Evolutionary conservation across 2,113 vertebrate species (phyloP).

Genomic region (Rostratula benghalensis): DNA sequence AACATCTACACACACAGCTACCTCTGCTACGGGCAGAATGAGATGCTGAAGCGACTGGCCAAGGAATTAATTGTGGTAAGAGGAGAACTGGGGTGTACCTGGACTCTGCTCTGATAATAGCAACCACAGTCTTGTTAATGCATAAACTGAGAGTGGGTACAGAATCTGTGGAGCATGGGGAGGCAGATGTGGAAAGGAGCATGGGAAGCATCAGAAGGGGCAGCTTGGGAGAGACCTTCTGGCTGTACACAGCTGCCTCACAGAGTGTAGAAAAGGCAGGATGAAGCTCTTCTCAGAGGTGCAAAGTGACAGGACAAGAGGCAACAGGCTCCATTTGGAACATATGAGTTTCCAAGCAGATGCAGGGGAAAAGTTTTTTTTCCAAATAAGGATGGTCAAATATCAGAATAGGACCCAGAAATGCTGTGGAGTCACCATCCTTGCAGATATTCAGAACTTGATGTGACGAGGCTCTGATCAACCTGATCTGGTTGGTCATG

Average conservation of each 20-base stretch:
- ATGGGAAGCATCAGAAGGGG: background rate
- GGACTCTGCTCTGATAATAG: background rate
- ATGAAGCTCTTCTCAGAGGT: background rate
- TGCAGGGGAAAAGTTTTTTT: background rate
- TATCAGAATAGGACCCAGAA: background rate
- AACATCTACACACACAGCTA: conserved; percentile 80
- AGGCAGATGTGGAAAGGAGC: background rate
- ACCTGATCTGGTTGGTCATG: background rate
- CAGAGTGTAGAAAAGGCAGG: background rate
- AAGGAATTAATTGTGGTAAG: conserved; percentile 68
- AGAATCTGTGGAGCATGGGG: background rate
- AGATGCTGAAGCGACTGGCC: conserved; percentile 66
- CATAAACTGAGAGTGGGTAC: background rate
- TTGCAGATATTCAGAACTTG: background rate
- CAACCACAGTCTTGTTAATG: background rate
- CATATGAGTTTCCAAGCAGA: background rate
- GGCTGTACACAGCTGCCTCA: background rate
- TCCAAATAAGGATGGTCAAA: background rate
- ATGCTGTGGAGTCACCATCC: background rate
- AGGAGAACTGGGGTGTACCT: background rate
- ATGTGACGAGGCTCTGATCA: background rate
- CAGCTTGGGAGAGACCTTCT: background rate
- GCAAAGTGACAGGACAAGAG: background rate
- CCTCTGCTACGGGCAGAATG: conserved; percentile 79
- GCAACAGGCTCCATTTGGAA: background rate